These are phyloP conservation scores for Candoia aspera DNA, from an alignment of 2,113 vertebrate species.

Conservation along the genomic window DNA sequence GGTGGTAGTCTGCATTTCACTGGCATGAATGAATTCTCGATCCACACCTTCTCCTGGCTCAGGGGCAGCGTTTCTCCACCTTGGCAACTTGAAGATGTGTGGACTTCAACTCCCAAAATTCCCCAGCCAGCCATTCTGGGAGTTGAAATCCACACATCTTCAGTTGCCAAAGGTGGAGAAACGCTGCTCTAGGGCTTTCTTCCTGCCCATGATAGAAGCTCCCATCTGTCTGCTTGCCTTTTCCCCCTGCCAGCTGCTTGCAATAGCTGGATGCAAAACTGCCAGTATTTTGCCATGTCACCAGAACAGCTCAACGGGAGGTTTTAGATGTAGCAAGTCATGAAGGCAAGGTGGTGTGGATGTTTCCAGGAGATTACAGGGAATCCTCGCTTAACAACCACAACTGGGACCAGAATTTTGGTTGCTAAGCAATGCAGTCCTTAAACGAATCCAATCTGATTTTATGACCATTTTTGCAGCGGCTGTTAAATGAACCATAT, in stretches of 20 bases:
- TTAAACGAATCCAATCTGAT: no score
- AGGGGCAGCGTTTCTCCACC: neutral
- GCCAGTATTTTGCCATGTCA: neutral
- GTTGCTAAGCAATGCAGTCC: no score
- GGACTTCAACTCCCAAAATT: no score
- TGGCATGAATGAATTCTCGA: neutral
- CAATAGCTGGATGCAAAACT: neutral
- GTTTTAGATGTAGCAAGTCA: neutral
- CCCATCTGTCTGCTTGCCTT: neutral
- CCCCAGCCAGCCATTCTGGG: no score
- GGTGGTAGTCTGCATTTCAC: neutral
- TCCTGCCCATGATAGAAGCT: neutral
- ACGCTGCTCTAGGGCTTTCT: neutral
- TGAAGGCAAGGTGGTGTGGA: neutral
- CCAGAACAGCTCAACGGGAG: neutral
- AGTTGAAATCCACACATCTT: no score
- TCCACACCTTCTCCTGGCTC: neutral
- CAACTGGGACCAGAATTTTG: no score
- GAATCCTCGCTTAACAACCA: no score
- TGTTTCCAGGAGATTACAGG: neutral
- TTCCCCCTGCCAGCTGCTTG: neutral
- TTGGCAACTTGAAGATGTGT: no score
- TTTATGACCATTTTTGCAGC: no score
- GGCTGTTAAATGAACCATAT: no score
- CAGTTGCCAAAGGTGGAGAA: no score